Conservation (phyloP, 2,113 vertebrate genomes). For the Lophotis ruficrista region DNA sequence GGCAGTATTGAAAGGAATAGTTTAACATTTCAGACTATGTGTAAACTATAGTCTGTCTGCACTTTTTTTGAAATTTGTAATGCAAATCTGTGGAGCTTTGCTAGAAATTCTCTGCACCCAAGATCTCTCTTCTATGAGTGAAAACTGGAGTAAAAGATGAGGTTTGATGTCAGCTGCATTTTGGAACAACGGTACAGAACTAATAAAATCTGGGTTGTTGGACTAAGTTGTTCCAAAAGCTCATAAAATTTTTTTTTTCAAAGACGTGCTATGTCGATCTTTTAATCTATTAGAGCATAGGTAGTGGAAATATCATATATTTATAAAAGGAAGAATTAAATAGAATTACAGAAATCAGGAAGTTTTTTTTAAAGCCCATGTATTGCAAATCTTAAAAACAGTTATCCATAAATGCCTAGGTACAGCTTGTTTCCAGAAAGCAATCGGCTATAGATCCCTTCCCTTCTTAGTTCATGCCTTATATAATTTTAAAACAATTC, state of each 20-base stretch:
- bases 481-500: background rate
- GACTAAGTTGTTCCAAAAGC: background rate
- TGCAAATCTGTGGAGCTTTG: background rate
- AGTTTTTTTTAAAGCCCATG: background rate
- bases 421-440: background rate
- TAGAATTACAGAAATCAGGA: background rate
- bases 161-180: background rate
- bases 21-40: background rate
- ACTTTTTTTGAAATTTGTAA: background rate
- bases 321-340: background rate
- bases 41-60: background rate
- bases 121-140: background rate
- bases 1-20: background rate
- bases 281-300: background rate
- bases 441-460: background rate
- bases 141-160: background rate
- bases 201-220: background rate
- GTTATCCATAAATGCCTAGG: background rate
- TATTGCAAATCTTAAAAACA: background rate
- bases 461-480: background rate
- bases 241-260: background rate
- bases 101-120: background rate
- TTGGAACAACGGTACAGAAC: background rate
- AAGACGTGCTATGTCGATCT: background rate
- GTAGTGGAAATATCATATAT: background rate